Percentiles rank a stretch among this genome's conserved stretches.
These are phyloP conservation scores for Sinopyrophorus schimmeli DNA, from an alignment of 2,888 invertebrate genomes.

Conservation along the genomic window DNA sequence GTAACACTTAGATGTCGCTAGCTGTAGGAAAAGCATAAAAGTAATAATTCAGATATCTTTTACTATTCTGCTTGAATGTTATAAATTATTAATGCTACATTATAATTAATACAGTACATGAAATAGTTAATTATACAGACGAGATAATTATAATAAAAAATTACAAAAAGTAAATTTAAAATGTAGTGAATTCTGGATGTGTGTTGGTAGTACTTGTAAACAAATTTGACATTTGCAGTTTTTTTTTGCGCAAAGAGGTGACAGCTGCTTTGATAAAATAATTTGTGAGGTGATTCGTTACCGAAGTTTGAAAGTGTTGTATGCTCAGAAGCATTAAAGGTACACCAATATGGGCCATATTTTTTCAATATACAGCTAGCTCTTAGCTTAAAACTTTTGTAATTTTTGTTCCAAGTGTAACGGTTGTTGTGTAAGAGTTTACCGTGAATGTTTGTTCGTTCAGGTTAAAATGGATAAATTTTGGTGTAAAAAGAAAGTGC, in stretches of 20 bases:
- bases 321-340: constrained; percentile 20
- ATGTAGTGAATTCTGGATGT: neutral
- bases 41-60: too few species aligned
- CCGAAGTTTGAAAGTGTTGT: constrained; percentile 18
- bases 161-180: too few species aligned
- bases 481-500: constrained; percentile 51
- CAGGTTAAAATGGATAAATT: constrained; percentile 51
- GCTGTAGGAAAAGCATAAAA: too few species aligned
- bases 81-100: too few species aligned
- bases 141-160: too few species aligned
- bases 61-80: too few species aligned
- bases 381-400: constrained; percentile 44
- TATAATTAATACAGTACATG: too few species aligned
- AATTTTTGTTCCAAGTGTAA: constrained; percentile 41
- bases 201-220: constrained; percentile 7
- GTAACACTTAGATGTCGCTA: too few species aligned
- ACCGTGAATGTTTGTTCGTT: constrained; percentile 48
- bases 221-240: constrained; percentile 22
- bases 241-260: constrained; percentile 34
- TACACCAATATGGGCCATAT: constrained; percentile 48
- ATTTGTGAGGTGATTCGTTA: constrained; percentile 18
- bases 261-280: constrained; percentile 33
- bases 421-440: constrained; percentile 45
- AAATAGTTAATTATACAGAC: too few species aligned
- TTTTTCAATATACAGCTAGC: constrained; percentile 50